Conservation (phyloP, 2,113 vertebrate genomes). For the Malaclemys terrapin region DNA sequence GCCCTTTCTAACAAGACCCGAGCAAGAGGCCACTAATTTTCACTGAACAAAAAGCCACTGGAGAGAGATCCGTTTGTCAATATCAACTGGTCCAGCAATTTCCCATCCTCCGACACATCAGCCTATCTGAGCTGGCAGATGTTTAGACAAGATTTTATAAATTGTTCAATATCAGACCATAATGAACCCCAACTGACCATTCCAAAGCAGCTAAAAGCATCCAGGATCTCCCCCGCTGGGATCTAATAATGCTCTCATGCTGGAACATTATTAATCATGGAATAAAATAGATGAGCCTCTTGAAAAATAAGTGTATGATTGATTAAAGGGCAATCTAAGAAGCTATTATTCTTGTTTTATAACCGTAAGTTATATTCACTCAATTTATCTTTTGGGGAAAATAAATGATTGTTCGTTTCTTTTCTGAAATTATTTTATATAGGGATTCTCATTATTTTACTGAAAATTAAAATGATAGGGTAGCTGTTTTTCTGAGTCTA, state of each 20-base stretch:
- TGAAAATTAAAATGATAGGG: constrained; percentile 65
- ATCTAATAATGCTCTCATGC: constrained; percentile 90
- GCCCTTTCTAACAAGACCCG: constrained; percentile 87
- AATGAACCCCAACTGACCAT: constrained; percentile 98
- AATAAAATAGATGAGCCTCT: constrained; percentile 93
- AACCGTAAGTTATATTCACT: constrained; percentile 88
- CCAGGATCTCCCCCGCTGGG: constrained; percentile 90
- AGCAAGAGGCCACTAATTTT: constrained; percentile 87
- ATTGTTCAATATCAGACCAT: constrained; percentile 95
- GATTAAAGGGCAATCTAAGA: constrained; percentile 92
- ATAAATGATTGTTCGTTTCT: constrained; percentile 84
- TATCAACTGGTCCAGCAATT: constrained; percentile 90
- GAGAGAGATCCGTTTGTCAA: constrained; percentile 88
- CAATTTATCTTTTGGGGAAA: constrained; percentile 87
- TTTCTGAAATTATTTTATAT: constrained; percentile 78
- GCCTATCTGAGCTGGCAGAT: constrained; percentile 96
- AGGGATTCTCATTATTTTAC: constrained; percentile 70
- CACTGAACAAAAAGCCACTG: constrained; percentile 85
- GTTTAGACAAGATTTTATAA: constrained; percentile 99
- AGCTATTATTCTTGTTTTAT: constrained; percentile 91
- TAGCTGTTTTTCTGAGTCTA: constrained; percentile 58
- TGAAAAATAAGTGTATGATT: constrained; percentile 94
- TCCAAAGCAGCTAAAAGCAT: constrained; percentile 91
- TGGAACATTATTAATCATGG: constrained; percentile 93
- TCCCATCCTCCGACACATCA: constrained; percentile 85